These are phyloP conservation scores for Lepetodrilus schrolli DNA, from an alignment of 2,888 invertebrate genomes.

Conservation along the genomic window DNA sequence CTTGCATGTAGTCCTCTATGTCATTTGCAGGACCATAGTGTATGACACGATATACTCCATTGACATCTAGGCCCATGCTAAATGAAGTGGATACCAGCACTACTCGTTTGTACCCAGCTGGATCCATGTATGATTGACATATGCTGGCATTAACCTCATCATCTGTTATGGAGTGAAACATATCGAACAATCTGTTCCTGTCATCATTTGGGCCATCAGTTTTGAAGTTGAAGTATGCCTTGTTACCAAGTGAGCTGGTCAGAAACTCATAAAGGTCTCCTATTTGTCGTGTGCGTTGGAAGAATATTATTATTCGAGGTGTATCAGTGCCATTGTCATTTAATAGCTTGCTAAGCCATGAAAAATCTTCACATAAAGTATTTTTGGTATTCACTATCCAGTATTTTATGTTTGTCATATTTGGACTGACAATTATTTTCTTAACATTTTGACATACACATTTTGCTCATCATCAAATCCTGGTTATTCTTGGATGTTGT, in stretches of 20 bases:
- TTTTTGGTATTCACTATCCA: background rate
- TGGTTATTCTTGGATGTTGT: conserved; percentile 26
- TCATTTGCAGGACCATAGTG: conserved; percentile 1
- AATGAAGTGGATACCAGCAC: background rate
- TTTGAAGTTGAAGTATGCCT: conserved; percentile 16
- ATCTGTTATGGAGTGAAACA: conserved; percentile 29
- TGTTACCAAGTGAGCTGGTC: background rate
- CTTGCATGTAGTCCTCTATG: background rate
- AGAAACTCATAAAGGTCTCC: conserved; percentile 12
- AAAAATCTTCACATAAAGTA: conserved; percentile 15
- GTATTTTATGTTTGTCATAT: conserved; percentile 31
- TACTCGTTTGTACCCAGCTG: conserved; percentile 5
- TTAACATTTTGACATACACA: conserved; percentile 23
- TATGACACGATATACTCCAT: background rate
- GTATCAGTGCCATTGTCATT: conserved; percentile 12
- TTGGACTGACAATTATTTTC: conserved; percentile 30
- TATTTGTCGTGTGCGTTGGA: conserved; percentile 14
- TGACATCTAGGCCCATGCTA: background rate
- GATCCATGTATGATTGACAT: background rate
- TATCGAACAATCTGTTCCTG: conserved; percentile 29
- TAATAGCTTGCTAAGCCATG: conserved; percentile 29
- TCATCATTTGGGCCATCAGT: conserved; percentile 22
- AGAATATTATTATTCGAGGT: conserved; percentile 26
- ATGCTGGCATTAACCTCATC: background rate
- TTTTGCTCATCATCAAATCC: background rate